phyloP scores from a whole-genome alignment of 1,140 invertebrate genomes.

The Drosophila virilis region DNA sequence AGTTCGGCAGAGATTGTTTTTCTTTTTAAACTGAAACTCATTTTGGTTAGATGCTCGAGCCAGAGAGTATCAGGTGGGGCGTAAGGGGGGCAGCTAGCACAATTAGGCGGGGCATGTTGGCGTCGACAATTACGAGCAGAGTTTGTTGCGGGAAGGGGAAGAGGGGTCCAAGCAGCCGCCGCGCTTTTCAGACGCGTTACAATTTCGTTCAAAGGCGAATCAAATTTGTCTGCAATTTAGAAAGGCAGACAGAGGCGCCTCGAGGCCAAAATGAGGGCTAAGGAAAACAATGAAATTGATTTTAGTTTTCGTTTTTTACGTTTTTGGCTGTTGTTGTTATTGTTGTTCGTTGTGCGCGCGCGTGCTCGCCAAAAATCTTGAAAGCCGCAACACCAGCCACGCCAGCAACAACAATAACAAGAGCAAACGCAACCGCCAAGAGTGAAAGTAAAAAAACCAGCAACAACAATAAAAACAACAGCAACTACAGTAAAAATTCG shows the following conservation, averaged over 20 bases:
- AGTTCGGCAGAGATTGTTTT: slow-evolving; percentile 8
- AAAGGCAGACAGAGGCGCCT: slow-evolving; percentile 37
- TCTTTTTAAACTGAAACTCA: slow-evolving; percentile 27
- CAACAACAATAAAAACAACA: slow-evolving; percentile 11
- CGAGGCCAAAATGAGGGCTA: slow-evolving; percentile 9
- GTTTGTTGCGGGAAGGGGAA: not conserved
- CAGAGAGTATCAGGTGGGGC: not conserved
- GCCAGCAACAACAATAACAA: slow-evolving; percentile 10
- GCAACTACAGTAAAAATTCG: slow-evolving; percentile 8
- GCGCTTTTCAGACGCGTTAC: slow-evolving; percentile 28
- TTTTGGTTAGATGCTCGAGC: not conserved
- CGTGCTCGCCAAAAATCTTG: slow-evolving; percentile 33
- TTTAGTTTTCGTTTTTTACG: slow-evolving; percentile 12
- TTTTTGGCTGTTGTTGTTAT: not conserved
- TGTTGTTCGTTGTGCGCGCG: slow-evolving; percentile 1
- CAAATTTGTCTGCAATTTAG: slow-evolving; percentile 47
- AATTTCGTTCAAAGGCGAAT: slow-evolving; percentile 47
- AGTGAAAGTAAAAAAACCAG: slow-evolving; percentile 45
- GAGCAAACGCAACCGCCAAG: slow-evolving; percentile 27
- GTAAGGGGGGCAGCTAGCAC: slow-evolving; percentile 1
- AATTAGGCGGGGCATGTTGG: slow-evolving; percentile 29
- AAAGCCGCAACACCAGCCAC: slow-evolving; percentile 19
- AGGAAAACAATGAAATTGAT: slow-evolving; percentile 52
- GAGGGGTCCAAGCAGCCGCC: not conserved
- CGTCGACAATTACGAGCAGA: slow-evolving; percentile 15